Conservation (phyloP, 2,888 invertebrate genomes). For the Ochlodes sylvanus region DNA sequence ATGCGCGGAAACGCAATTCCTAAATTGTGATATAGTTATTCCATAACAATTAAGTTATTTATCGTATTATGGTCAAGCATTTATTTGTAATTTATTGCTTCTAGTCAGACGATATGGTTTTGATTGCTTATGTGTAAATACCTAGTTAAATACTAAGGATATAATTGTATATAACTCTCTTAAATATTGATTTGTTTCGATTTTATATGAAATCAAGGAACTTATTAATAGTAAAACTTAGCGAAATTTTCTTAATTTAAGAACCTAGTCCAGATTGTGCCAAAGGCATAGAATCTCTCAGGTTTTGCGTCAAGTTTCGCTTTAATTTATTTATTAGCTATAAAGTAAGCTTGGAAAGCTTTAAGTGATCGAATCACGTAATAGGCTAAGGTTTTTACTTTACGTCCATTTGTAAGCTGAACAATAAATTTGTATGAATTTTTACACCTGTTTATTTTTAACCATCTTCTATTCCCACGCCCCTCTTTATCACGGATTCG, state of each 20-base stretch:
- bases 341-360: slow-evolving; percentile 70
- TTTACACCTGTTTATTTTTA: slow-evolving; percentile 43
- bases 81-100: slow-evolving; percentile 53
- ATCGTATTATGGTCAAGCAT: slow-evolving; percentile 44
- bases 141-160: slow-evolving; percentile 40
- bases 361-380: slow-evolving; percentile 69
- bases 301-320: slow-evolving; percentile 51
- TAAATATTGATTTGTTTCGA: slow-evolving; percentile 39
- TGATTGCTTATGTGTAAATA: slow-evolving; percentile 39
- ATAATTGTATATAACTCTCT: slow-evolving; percentile 59
- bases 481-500: too few relatives aligned
- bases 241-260: slow-evolving; percentile 44
- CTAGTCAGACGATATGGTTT: slow-evolving; percentile 57
- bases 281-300: slow-evolving; percentile 80
- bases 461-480: background rate
- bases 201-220: slow-evolving; percentile 45
- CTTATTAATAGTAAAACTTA: slow-evolving; percentile 35
- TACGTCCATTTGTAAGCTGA: slow-evolving; percentile 53
- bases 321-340: slow-evolving; percentile 52
- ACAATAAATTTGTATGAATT: slow-evolving; percentile 59
- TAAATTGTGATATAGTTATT: slow-evolving; percentile 81
- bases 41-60: slow-evolving; percentile 61
- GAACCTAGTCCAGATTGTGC: slow-evolving; percentile 72
- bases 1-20: slow-evolving; percentile 74
- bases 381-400: slow-evolving; percentile 58